These are phyloP conservation scores for Triplophysa yarkandensis DNA, from an alignment of 2,797 vertebrate genomes.

Conservation along the genomic window DNA sequence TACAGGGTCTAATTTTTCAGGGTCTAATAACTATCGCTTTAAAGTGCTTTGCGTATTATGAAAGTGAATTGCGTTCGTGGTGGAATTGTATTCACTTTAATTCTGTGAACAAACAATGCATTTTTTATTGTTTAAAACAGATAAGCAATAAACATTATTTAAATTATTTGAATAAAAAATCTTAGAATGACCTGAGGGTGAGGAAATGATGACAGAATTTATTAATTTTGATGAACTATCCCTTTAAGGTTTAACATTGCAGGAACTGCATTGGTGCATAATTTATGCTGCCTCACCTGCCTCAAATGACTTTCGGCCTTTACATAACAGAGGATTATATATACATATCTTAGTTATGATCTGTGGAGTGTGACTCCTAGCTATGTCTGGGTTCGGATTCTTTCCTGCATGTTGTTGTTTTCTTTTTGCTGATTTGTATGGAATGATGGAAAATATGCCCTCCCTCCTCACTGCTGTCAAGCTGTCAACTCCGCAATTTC, in stretches of 20 bases:
- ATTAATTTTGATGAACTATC: not conserved
- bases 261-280: slow-evolving; percentile 21
- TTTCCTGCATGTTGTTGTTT: slow-evolving; percentile 43
- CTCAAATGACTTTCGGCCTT: slow-evolving; percentile 39
- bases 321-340: slow-evolving; percentile 20
- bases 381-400: slow-evolving; percentile 28
- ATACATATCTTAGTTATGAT: slow-evolving; percentile 37
- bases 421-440: slow-evolving; percentile 11
- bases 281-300: slow-evolving; percentile 12
- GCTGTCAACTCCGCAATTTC: slow-evolving; percentile 1
- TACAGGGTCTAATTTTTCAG: no score
- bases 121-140: no score
- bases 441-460: slow-evolving; percentile 29
- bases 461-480: slow-evolving; percentile 24
- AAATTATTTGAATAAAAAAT: no score
- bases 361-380: slow-evolving; percentile 43
- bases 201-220: not conserved
- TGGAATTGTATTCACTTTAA: not conserved
- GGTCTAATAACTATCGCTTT: no score
- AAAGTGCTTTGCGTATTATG: not conserved
- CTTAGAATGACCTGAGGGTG: not conserved
- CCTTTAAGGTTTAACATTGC: not conserved
- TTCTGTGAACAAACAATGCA: not conserved
- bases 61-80: not conserved
- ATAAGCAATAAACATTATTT: no score